Evolutionary conservation across 2,888 invertebrate species (phyloP).

Genomic region (Heliconius hortense): DNA sequence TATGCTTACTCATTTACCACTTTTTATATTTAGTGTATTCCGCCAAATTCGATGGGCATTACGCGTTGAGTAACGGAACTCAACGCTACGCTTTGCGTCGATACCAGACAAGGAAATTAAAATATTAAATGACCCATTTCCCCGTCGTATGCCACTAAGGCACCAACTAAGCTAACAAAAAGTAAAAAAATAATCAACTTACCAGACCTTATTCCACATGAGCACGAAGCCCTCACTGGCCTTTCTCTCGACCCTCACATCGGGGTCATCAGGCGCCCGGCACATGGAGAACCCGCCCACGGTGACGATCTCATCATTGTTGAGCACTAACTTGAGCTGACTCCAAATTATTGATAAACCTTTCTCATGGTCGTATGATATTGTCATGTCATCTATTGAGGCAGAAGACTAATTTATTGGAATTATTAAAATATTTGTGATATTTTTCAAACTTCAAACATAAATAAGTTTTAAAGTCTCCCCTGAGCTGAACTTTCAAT

Average conservation of each 20-base stretch:
- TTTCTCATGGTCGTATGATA: conserved; percentile 62
- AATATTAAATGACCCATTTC: too few species aligned
- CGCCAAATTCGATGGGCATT: too few species aligned
- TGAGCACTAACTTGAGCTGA: conserved; percentile 82
- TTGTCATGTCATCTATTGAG: conserved; percentile 68
- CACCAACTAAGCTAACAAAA: too few species aligned
- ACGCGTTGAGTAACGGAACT: too few species aligned
- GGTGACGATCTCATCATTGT: conserved; percentile 87
- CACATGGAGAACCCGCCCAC: conserved; percentile 86
- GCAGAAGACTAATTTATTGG: background rate
- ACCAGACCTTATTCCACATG: conserved; percentile 88
- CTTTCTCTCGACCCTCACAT: conserved; percentile 86
- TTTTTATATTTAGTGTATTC: background rate
- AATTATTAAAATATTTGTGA: background rate
- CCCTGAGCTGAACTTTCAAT: too few species aligned
- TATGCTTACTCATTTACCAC: background rate
- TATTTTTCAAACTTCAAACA: background rate
- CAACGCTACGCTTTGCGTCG: too few species aligned
- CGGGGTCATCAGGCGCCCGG: conserved; percentile 82
- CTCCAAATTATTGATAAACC: conserved; percentile 72
- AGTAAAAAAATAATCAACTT: conserved; percentile 42
- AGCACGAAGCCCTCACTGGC: conserved; percentile 88
- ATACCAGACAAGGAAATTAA: too few species aligned
- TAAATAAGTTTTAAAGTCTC: background rate
- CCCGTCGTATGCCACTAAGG: too few species aligned